Evolutionary conservation across 2,888 invertebrate genomes (phyloP), one percentile per base, ranked within the genome.

Genomic region (Glyphotaelius pellucidus): DNA sequence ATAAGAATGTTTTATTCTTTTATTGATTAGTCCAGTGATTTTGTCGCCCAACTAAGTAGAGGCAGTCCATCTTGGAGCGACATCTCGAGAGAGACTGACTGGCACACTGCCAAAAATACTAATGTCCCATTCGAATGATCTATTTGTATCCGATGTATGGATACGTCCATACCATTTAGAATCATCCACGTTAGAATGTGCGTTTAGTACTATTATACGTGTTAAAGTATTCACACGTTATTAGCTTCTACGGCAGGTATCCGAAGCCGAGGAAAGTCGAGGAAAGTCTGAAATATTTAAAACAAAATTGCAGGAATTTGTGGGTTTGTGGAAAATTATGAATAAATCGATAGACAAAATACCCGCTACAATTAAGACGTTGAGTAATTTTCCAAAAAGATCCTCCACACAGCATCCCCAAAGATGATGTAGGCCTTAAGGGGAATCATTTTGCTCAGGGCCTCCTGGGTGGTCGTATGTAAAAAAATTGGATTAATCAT

Each of bases 61-160:
- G 85, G 38, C 85, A 42, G 67, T 52, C 12, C 32, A 52, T 87
- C 32, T 67, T 30, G 85, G 32, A 35, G 30, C 32, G 52, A 31
- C 30, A 12, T 32, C 87, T 30, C 14, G 31, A 52, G 87, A 87
- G 67, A 30, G 67, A 87, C 52, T 47, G 52, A 67, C 87, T 87
- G 87, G 87, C 87, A 14, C 31, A 14, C 52, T 31, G 52, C 87
- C 87, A 87, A 67, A 96, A 95, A 95, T 95, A 95, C 95, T 96
- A 95, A 96, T 95, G 95, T 95, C 94, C 95, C 95, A 95, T 96
- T 96, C 95, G 96, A 95, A 95, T 95, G 95, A 94, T 95, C 95
- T 95, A 96, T 95, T 95, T 95, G 95, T 95, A 95, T 97, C 97
- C 89, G 96, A 96, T 25, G 94, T 96, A 92, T 95, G 96, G 14